Base-by-base conservation (phyloP, 2,888 invertebrate species). In the Conchocele bisecta region DNA sequence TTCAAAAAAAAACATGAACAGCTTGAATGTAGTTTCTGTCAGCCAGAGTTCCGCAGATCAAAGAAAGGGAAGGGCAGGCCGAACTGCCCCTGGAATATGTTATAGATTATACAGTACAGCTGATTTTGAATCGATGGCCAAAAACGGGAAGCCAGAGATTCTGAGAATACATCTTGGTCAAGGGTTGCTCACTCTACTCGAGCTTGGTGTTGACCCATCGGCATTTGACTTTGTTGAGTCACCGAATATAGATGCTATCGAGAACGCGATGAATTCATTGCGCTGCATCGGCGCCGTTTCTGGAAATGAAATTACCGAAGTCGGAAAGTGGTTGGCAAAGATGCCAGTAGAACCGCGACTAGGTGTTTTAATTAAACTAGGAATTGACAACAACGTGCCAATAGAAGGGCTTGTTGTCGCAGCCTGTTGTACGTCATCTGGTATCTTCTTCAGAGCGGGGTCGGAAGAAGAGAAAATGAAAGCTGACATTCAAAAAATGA, bases 11-110 rank as follows among this genome's bases (percentile, higher is more conserved):
- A 86, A 84, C 59, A 85, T 86, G 41, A 86, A 73, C 57, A 60
- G 77, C 13, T 71, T 91, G 20, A 68, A 70, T 31, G 74, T 88
- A 5, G 69, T 63, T 28, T 59, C 75, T 35, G 82, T 86, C 3
- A 87, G 83, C 44, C 78, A 85, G 64, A 89, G 89, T 41, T 89
- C 89, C 9, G 89, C 91, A 6, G 83, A 90, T n/a, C 91, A 91
- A 66, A 81, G 91, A 13, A 88, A 87, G 71, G 91, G 91, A 13
- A 75, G 91, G 60, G 91, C 91, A 4, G 91, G 91, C 4, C 76
- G 91, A 50, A 89, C 87, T 20, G 82, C 82, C 15, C 69, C 84
- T 4, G 91, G 91, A 0, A 85, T 83, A 59, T 90, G 90, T 71
- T 90, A 81, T 77, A 79, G 90, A 29, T 78, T 91, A 9, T 91